Percentiles rank a stretch among this genome's conserved stretches.
Evolutionary conservation across 1,140 invertebrate genomes (phyloP).

Genomic region (Sinonovacula constricta): DNA sequence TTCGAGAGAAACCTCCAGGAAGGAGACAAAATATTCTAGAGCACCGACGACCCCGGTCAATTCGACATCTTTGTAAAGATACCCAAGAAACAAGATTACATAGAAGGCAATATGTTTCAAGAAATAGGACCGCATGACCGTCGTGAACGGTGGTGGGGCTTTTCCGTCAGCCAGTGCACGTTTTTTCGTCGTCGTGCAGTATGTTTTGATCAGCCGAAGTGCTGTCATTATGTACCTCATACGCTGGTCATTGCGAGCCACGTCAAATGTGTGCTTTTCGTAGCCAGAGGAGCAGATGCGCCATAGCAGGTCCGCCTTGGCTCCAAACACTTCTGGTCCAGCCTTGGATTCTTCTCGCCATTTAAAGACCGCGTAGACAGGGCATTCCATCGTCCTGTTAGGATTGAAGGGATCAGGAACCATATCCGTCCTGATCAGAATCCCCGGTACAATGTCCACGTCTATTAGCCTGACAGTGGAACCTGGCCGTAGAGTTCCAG

Average conservation of each 20-base stretch:
- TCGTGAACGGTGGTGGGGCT: slow-evolving; percentile 20
- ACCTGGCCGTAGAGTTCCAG: neutral
- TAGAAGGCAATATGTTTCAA: slow-evolving; percentile 37
- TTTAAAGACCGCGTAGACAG: slow-evolving; percentile 21
- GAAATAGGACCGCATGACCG: slow-evolving; percentile 27
- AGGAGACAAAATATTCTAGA: neutral
- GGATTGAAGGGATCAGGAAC: slow-evolving; percentile 6
- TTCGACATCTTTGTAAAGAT: neutral
- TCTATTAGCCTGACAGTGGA: neutral
- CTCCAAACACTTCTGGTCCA: neutral
- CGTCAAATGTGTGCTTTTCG: slow-evolving; percentile 20
- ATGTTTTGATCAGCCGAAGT: slow-evolving; percentile 6
- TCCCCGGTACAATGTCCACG: slow-evolving; percentile 15
- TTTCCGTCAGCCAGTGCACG: neutral
- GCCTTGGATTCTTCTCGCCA: slow-evolving; percentile 3
- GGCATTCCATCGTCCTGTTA: slow-evolving; percentile 1
- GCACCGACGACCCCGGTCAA: neutral
- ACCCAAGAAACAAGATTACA: neutral
- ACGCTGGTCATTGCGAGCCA: neutral
- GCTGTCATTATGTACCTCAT: slow-evolving; percentile 10
- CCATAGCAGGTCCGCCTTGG: neutral
- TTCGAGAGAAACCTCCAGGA: neutral
- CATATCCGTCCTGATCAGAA: neutral
- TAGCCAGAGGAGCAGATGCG: slow-evolving; percentile 18
- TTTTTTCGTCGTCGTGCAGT: too few relatives aligned